Evolutionary conservation across 2,888 invertebrate genomes (phyloP), one percentile per base, ranked within the genome.

Genomic region (Phyllotreta striolata): DNA sequence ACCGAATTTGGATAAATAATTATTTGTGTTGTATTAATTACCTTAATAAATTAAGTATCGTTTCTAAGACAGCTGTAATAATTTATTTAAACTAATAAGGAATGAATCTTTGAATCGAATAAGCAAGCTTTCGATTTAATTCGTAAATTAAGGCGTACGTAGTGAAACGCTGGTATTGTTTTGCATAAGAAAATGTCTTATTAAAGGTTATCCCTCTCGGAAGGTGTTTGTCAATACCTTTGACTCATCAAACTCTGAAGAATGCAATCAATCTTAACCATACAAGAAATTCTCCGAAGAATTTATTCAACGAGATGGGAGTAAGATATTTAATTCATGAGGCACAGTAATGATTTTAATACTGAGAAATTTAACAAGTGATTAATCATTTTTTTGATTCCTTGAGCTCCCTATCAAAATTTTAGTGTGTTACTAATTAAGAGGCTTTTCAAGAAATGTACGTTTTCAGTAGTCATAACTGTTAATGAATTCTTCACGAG

Each of bases 191-290:
- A 24, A 49, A 37, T 49, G 49, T 49, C 47, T 47, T 34, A n/a
- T 35, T 35, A 49, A 37, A 49, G 49, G 49, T 49, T 49, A 49
- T 49, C 49, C 49, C 35, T 49, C 51, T 41, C 51, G 49, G 51
- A 35, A 40, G 34, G 10, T 49, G 43, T 59, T 59, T 59, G 59
- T 59, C 59, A 51, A 59, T 59, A 51, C 59, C 59, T 49, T 59
- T 59, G 59, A 59, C 41, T 59, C 59, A 59, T 47, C 38, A 46
- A 46, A 59, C 51, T 41, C 49, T 41, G 24, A 35, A 37, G 43
- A 51, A 59, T 59, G 43, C 43, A 59, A 59, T 59, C 35, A 59
- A 51, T 59, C 51, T 59, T 59, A 59, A n/a, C 10, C 10, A 41
- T 41, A 24, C 24, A 24, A 24, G 24, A 24, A 24, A 24, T 24